A percentile compares a stretch with the other conserved stretches of the same genome.
phyloP scores from a whole-genome alignment of 2,888 invertebrate species.

The Coecobrya sp. region DNA sequence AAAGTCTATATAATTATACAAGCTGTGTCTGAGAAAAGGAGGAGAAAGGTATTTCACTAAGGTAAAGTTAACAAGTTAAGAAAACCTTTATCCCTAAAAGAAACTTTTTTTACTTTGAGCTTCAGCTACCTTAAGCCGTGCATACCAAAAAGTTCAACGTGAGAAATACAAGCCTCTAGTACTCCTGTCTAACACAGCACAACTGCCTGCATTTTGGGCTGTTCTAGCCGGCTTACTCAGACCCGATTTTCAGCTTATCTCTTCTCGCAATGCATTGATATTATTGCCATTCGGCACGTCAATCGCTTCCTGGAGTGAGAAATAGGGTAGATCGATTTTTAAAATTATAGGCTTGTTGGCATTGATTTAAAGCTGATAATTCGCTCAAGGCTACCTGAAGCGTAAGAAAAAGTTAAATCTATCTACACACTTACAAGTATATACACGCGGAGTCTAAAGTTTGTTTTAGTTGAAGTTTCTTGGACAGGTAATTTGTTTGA shows the following conservation, averaged over 20 bases:
- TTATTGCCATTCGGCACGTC: conserved; percentile 22
- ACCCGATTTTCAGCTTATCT: conserved; percentile 1
- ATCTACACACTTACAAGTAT: not conserved
- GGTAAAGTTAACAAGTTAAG: not conserved
- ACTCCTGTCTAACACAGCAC: not conserved
- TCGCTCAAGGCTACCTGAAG: not conserved
- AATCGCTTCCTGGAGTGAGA: not conserved
- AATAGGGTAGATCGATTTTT: conserved; percentile 15
- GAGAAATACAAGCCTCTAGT: not conserved
- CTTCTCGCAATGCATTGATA: not conserved
- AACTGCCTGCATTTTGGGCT: not conserved
- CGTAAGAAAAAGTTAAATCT: conserved; percentile 2
- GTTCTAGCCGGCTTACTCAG: not conserved
- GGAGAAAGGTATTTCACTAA: not conserved
- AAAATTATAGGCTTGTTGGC: not conserved
- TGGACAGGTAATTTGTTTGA: conserved; percentile 43
- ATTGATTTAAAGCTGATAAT: conserved; percentile 27
- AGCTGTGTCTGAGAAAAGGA: not conserved
- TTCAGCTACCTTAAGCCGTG: not conserved
- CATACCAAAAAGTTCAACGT: not conserved
- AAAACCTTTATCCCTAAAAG: not conserved
- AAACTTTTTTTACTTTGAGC: conserved; percentile 20
- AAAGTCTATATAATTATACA: not conserved
- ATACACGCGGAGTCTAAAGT: too few relatives aligned
- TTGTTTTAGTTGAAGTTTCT: not conserved